Base-by-base conservation (phyloP, 2,113 vertebrate species). In the Tautogolabrus adspersus region DNA sequence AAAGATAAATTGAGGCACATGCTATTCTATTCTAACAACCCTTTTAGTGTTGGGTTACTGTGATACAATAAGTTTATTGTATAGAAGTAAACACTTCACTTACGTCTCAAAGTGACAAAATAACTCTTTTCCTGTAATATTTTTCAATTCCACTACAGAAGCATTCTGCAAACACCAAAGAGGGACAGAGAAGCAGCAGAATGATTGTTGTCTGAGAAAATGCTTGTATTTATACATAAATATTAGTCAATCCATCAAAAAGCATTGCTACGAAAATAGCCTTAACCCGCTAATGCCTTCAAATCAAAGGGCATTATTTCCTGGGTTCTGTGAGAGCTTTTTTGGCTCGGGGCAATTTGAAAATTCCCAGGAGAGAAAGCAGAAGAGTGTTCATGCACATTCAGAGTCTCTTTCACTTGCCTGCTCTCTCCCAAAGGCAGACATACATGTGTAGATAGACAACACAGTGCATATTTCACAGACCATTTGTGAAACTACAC, bases 391-490 rank as follows among this genome's bases (percentile, higher is more conserved):
- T 79, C 66, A 73, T 58, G 55, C 82, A 19, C 57, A 69, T 61
- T 46, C 30, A 34, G 30, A 34, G 30, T 18, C 15, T 60, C 63
- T 72, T 56, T 26, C 61, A 37, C 47, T 69, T 37, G 42, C 47
- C 6, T 1, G 23, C 58, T 38, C 22, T 72, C 34, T 46, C 57
- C 42, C 65, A 77, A 21, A 77, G 10, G 44, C 72, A 79, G 55
- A 78, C 66, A 71, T 42, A 73, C 37, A 76, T 47, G 58, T 58
- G 30, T 40, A 66, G 65, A 72, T 34, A 66, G 65, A 72, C 21
- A 66, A 56, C 38, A 61, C 59, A 59, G 79, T 77, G 72, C 87
- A 84, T 81, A 78, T 81, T 89, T 84, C 82, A 85, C 87, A 81
- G 78, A 85, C 55, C 61, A 87, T 88, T 88, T 69, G 64, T 66